Percentiles rank a stretch among this genome's conserved stretches.
Conservation (phyloP, 92 coral and sea anemone genomes). For the Actinostola sp. region DNA sequence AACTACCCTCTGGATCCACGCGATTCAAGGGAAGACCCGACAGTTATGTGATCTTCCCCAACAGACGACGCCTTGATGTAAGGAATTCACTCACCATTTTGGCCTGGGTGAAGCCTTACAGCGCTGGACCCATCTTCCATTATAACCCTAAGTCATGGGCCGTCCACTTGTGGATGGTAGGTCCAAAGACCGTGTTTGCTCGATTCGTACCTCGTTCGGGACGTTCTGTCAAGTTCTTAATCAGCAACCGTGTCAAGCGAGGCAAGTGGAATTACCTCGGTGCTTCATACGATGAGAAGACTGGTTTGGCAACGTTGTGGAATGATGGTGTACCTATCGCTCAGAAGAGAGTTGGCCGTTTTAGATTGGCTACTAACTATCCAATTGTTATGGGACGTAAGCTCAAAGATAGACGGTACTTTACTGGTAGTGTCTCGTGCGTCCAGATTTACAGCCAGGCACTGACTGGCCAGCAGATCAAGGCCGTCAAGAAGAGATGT, state of each 20-base stretch:
- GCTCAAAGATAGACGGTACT: slow-evolving; percentile 63
- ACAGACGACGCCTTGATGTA: slow-evolving; percentile 62
- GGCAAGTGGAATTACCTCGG: slow-evolving; percentile 77
- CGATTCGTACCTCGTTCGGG: slow-evolving; percentile 70
- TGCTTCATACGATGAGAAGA: slow-evolving; percentile 61
- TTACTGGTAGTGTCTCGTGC: slow-evolving; percentile 73
- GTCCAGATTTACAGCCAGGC: slow-evolving; percentile 68
- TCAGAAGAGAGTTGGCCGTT: slow-evolving; percentile 66
- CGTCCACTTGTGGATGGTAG: slow-evolving; percentile 77
- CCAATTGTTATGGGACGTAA: slow-evolving; percentile 81
- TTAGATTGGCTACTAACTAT: slow-evolving; percentile 67
- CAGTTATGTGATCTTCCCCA: slow-evolving; percentile 63
- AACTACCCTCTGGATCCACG: slow-evolving; percentile 74
- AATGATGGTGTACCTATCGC: slow-evolving; percentile 61
- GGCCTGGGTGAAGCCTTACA: slow-evolving; percentile 73
- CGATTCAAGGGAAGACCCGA: slow-evolving; percentile 46
- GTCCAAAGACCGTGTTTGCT: slow-evolving; percentile 51
- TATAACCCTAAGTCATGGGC: slow-evolving; percentile 59
- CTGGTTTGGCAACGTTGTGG: slow-evolving; percentile 66
- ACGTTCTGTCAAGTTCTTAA: slow-evolving; percentile 31
- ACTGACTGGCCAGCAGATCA: slow-evolving; percentile 70
- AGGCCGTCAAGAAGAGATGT: slow-evolving; percentile 59
- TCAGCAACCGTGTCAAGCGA: slow-evolving; percentile 49
- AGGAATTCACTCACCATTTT: slow-evolving; percentile 58
- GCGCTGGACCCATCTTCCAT: slow-evolving; percentile 80